A percentile compares a stretch with the other conserved stretches of the same genome.
phyloP scores from a whole-genome alignment of 2,113 vertebrate genomes.

The Alethe diademata region DNA sequence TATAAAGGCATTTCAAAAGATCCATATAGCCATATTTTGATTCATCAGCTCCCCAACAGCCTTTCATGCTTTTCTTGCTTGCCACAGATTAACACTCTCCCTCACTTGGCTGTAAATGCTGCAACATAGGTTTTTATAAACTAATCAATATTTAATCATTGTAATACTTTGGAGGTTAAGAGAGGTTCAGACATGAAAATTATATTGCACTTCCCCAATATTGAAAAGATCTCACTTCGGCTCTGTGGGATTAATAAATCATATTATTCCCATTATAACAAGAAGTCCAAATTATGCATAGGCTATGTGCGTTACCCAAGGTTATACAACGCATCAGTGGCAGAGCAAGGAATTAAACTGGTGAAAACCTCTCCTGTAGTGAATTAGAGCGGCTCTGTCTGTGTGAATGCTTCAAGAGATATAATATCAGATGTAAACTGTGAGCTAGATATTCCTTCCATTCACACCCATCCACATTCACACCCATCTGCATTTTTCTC shows the following conservation, averaged over 20 bases:
- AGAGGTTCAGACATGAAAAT: slow-evolving; percentile 42
- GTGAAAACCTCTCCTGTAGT: neutral
- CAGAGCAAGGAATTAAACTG: neutral
- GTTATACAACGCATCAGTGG: neutral
- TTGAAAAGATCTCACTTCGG: neutral
- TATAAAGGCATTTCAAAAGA: slow-evolving; percentile 10
- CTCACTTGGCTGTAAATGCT: neutral
- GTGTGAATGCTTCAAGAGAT: neutral
- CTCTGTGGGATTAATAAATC: slow-evolving; percentile 26
- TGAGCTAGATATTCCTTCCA: neutral
- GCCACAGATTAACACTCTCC: neutral
- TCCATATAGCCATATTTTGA: neutral
- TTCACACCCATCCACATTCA: neutral
- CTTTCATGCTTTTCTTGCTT: slow-evolving; percentile 7
- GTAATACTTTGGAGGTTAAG: slow-evolving; percentile 52
- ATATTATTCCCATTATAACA: neutral
- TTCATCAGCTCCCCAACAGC: neutral
- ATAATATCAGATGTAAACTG: neutral
- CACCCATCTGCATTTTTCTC: neutral
- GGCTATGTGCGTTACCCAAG: neutral
- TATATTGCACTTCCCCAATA: neutral
- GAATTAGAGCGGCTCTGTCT: neutral
- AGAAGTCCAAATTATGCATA: neutral
- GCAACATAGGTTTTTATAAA: slow-evolving; percentile 31
- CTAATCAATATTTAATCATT: slow-evolving; percentile 62